Evolutionary conservation across 2,888 invertebrate species (phyloP).

Genomic region (Leptopilina drosophilae): DNA sequence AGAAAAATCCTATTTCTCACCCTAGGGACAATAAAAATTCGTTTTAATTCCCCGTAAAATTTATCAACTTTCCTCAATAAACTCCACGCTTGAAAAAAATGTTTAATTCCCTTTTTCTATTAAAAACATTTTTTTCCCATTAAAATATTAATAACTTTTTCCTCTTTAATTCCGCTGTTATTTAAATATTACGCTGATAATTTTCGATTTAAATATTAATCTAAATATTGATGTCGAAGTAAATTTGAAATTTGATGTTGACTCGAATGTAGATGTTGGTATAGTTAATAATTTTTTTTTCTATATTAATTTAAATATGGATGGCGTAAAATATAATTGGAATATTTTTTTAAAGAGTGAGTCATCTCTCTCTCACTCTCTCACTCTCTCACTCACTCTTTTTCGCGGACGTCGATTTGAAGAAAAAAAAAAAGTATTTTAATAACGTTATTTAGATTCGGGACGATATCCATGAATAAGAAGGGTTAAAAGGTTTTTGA

Average conservation of each 20-base stretch:
- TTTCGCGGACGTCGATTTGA: not conserved
- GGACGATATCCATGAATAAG: conserved; percentile 11
- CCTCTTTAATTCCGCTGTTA: not conserved
- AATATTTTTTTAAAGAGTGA: not conserved
- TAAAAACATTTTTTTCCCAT: too few species aligned
- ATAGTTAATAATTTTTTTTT: not conserved
- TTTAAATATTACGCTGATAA: not conserved
- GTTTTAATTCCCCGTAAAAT: too few species aligned
- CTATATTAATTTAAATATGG: conserved; percentile 1
- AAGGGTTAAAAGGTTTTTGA: conserved; percentile 14
- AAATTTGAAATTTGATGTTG: not conserved
- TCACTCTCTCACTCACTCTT: too few species aligned
- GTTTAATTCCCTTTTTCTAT: too few species aligned
- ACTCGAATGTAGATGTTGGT: not conserved
- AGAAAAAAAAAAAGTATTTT: conserved; percentile 8
- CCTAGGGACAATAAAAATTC: too few species aligned
- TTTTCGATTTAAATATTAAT: conserved; percentile 7
- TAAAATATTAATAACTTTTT: too few species aligned
- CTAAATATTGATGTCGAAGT: not conserved
- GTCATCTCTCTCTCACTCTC: not conserved
- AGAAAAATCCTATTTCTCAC: too few species aligned
- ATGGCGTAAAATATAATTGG: conserved; percentile 6
- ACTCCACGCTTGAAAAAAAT: too few species aligned
- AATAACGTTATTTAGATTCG: conserved; percentile 19
- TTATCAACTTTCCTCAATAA: too few species aligned